Evolutionary conservation across 2,113 vertebrate genomes (phyloP), one percentile per base, ranked within the genome.

Genomic region (Dolichallabes microphthalmus): DNA sequence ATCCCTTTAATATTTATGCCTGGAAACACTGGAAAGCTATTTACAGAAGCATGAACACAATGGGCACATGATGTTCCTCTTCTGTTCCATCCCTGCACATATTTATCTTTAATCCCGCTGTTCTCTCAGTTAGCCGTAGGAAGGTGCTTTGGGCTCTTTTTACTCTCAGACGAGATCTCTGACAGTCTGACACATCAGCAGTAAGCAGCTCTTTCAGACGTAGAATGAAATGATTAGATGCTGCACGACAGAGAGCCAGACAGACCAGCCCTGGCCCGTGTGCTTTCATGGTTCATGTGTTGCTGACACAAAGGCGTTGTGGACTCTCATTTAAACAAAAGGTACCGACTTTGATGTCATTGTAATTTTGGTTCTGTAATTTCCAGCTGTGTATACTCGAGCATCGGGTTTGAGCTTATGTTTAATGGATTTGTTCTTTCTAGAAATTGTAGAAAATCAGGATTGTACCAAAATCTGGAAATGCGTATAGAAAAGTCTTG

Each of bases 151-250:
- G 20, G 69, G 7, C 74, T 60, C 25, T 14, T 85, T 68, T 58
- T 66, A 39, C 63, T 50, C 58, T 3, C 52, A 78, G 71, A 71
- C 32, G 25, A 30, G 52, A 15, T 77, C 57, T 57, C 53, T 19
- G 75, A 57, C 75, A 57, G 75, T 61, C 90, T 91, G 90, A 89
- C 90, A 92, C 88, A 87, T 89, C 86, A 77, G 86, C 63, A 89
- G 20, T n/a, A 88, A 64, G 17, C 60, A 55, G 45, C 57, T 27
- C 55, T 50, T 60, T 86, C 12, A 25, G 20, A 58, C 15, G 27
- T 82, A n/a, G n/a, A 84, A 86, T 87, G 68, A 50, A 58, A 27
- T 88, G 82, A 74, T 88, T 74, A 71, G 58, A 73, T 78, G 12
- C 55, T 71, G 73, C 25, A 75, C 71, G n/a, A 66, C 69, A 85